Base-by-base conservation (phyloP, 64 coral and sea anemone genomes). In the Stichodactyla mertensii region DNA sequence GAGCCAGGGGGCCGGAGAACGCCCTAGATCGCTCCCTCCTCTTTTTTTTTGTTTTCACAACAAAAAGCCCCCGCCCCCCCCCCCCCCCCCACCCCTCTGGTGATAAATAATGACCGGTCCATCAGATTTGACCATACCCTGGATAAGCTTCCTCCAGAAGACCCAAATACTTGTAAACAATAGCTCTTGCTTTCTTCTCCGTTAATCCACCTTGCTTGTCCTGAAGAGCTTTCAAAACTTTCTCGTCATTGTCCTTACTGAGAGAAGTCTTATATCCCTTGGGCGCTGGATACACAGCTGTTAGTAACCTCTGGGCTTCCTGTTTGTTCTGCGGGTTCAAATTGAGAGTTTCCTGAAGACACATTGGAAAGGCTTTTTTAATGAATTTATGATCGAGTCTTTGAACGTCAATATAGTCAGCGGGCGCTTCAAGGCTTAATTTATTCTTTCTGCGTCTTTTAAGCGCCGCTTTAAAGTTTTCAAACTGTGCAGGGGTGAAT, bases 401-500 rank as follows among this genome's bases (percentile, higher is more conserved):
- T 74, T 14, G 22, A 27, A 19, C 16, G 12, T 74, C 69, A 14
- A 74, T 4, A 23, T 74, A 74, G 16, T 74, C 69, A 74, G 24
- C n/a, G 5, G 69, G 10, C 12, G 24, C 4, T 53, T 81, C 78
- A 22, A 53, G 78, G 53, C 78, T 81, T 28, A 81, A 14, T 81
- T 81, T 81, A 19, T 81, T 81, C n/a, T 81, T 12, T 22, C 78
- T 81, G 6, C 54, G 78, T 20, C 18, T 81, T 81, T 81, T 19
- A 5, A 81, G 54, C 9, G 78, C 78, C 51, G 2, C 11, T 15
- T 53, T 23, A 6, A 81, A 53, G 16, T 20, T 81, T 18, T 16
- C 6, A 18, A 53, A 20, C 16, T 54, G 4, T 53, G 15, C 23
- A 9, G 1, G 24, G 24, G 11, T n/a, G 24, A 11, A 74, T 74